Evolutionary conservation across 2,888 invertebrate species (phyloP), one percentile per base, ranked within the genome.

Genomic region (Plagodis pulveraria): DNA sequence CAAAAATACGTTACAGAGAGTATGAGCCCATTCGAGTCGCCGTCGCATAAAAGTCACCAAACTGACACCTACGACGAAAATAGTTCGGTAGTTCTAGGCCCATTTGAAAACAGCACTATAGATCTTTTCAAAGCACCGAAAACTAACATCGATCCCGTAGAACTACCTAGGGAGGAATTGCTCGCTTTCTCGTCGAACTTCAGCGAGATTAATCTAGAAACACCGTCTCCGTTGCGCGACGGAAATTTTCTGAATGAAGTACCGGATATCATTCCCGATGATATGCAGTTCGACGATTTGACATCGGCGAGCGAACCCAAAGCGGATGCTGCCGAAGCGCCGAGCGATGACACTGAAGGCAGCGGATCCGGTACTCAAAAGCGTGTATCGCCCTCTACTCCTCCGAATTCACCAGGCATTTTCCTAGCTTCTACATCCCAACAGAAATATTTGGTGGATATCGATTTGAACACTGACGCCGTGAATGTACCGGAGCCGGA

Each of bases 31-130:
- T 87, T 87, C 58, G 92, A 91, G 66, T 92, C 91, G 36, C 91
- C 91, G 0, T 87, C 91, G 2, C 60, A 61, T 45, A 90, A 89
- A 77, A 90, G 89, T 58, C 89, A 85, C 60, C 92, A 81, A 52
- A 93, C 84, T 6, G 92, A 92, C 50, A 92, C 92, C 0, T 91
- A 86, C 63, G 89, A 91, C 48, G 91, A 91, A 73, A 89, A 93
- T 72, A 91, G 92, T 58, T 92, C 92, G n/a, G 94, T 94, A 6
- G 93, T 94, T 9, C 70, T 94, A 42, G 94, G 94, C 1, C 93
- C 94, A 0, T 94, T 94, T 67, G 94, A 94, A 66, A 94, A 94
- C 69, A 93, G 91, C 69, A 86, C 93, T 0, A 76, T 93, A 41
- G 94, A 94, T 59, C 79, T 90, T 40, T 93, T 89, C 72, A 93